Percentiles rank a stretch among this genome's conserved stretches.
These are phyloP conservation scores for Rhinogobius similis DNA, from an alignment of 2,113 vertebrate genomes.

Conservation along the genomic window DNA sequence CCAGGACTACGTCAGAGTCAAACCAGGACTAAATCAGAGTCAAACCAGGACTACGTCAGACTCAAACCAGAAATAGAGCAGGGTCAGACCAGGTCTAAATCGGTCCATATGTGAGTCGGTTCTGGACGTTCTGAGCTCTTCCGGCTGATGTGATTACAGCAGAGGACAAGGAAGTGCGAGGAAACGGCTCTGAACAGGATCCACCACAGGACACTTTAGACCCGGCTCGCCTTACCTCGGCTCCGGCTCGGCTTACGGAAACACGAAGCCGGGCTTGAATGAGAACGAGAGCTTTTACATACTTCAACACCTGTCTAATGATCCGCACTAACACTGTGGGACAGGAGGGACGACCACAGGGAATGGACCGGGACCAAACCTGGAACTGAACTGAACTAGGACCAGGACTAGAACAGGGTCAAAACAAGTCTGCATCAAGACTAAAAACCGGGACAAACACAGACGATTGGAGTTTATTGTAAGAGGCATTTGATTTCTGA, in stretches of 20 bases:
- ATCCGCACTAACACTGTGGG: neutral
- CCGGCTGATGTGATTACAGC: constrained; percentile 6
- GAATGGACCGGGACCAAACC: no score
- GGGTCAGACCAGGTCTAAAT: neutral
- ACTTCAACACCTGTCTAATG: constrained; percentile 35
- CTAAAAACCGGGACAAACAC: no score
- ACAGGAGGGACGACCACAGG: neutral
- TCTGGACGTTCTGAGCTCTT: neutral
- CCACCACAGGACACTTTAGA: neutral
- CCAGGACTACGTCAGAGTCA: neutral
- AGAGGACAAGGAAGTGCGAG: neutral
- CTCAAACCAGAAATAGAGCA: neutral
- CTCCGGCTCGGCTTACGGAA: neutral
- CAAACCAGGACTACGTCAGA: neutral
- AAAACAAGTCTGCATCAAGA: no score
- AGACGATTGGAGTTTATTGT: no score
- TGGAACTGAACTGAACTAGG: no score
- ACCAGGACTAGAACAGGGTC: no score
- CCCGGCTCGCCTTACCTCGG: constrained; percentile 9
- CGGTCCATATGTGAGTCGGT: neutral
- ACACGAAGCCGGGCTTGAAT: constrained; percentile 4
- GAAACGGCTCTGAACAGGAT: neutral
- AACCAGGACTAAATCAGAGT: neutral
- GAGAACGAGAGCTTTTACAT: constrained; percentile 41
- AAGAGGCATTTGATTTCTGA: no score